phyloP scores from a whole-genome alignment of 2,113 vertebrate genomes.

The Bostrychus sinensis region DNA sequence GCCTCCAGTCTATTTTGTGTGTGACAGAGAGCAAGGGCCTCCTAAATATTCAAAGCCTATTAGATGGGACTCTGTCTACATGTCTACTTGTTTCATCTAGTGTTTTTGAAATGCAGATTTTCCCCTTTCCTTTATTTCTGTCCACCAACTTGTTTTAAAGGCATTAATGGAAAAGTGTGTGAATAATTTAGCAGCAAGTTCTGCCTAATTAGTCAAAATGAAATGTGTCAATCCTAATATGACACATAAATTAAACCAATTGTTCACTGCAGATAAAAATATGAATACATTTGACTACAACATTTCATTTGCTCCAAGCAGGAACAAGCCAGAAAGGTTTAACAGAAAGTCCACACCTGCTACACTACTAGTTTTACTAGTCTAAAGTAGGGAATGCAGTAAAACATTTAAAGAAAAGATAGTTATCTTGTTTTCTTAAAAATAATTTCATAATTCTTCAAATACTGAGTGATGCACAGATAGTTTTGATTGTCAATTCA shows the following conservation, averaged over 20 bases:
- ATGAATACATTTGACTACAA: not conserved
- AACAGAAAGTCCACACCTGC: not conserved
- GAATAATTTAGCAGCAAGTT: constrained; percentile 68
- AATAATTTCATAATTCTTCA: no score
- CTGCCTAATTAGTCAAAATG: constrained; percentile 65
- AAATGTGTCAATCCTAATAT: constrained; percentile 64
- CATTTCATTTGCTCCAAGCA: constrained; percentile 8
- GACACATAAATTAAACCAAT: constrained; percentile 28
- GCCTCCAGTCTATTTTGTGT: constrained; percentile 56
- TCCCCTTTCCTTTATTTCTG: constrained; percentile 61
- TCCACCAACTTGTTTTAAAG: constrained; percentile 69
- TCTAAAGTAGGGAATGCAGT: no score
- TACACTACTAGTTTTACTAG: not conserved
- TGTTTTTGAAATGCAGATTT: constrained; percentile 75
- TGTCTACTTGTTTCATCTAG: constrained; percentile 68
- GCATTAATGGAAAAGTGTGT: constrained; percentile 49
- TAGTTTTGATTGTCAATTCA: no score
- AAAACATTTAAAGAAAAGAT: no score
- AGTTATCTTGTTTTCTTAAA: no score
- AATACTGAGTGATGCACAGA: no score
- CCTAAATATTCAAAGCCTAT: constrained; percentile 73
- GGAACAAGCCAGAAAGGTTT: not conserved
- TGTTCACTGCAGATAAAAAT: not conserved
- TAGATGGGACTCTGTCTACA: constrained; percentile 66
- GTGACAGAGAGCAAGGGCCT: constrained; percentile 26